Conservation (phyloP, 2,797 vertebrate species). For the Lindbergichthys nudifrons region DNA sequence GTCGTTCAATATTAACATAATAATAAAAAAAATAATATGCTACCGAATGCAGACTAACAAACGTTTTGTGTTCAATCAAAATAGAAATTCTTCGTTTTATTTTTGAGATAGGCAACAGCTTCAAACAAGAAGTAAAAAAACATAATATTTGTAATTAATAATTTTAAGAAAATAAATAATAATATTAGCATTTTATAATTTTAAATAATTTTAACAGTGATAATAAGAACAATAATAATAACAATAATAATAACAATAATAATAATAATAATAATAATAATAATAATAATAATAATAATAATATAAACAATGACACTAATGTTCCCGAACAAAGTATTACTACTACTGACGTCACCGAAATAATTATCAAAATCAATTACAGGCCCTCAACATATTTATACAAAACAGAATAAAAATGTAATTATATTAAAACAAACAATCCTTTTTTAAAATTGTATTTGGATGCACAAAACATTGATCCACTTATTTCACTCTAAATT, state of each 20-base stretch:
- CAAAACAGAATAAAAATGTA: neutral
- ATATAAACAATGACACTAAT: neutral
- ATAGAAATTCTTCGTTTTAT: neutral
- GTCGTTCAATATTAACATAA: neutral
- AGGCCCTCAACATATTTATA: neutral
- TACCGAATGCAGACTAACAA: neutral
- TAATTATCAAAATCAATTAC: neutral
- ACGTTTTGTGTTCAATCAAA: neutral
- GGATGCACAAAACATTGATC: neutral
- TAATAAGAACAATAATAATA: neutral
- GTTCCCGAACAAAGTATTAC: neutral
- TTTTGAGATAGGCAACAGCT: neutral
- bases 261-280: no score
- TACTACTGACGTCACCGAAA: neutral
- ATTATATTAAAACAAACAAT: neutral
- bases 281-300: neutral
- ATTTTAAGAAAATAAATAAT: neutral
- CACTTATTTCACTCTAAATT: neutral
- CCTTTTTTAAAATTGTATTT: neutral
- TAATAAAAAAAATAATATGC: neutral
- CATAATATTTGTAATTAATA: neutral
- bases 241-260: neutral
- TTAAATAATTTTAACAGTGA: no score
- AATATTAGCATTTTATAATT: no score
- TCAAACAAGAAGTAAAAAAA: neutral